phyloP scores from a whole-genome alignment of 2,797 vertebrate genomes.

The Eupleurogrammus muticus region DNA sequence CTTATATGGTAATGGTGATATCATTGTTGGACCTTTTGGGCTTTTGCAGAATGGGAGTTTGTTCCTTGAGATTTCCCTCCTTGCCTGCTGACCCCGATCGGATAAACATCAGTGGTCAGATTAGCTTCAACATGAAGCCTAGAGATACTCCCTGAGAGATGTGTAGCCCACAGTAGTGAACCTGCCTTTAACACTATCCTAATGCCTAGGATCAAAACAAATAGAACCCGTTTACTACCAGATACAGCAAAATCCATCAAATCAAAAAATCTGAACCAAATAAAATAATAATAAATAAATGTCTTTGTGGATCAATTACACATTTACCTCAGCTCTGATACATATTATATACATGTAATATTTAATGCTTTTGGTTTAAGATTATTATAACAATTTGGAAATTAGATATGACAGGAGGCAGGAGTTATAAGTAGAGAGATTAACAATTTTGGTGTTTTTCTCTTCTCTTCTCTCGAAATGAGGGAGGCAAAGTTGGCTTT shows the following conservation, averaged over 20 bases:
- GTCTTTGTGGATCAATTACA: not conserved
- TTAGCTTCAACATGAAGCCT: constrained; percentile 34
- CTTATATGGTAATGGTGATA: constrained; percentile 12
- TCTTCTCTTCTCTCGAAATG: constrained; percentile 29
- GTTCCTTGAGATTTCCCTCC: constrained; percentile 21
- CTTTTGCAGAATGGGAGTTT: constrained; percentile 1
- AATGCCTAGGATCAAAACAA: not conserved
- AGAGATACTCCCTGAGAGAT: not conserved
- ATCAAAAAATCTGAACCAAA: not conserved
- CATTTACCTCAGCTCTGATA: not conserved
- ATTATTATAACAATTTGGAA: not conserved
- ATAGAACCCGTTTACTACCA: not conserved
- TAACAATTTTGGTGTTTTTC: not conserved
- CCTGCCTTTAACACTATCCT: not conserved
- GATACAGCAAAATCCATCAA: not conserved
- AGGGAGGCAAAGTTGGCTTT: constrained; percentile 48
- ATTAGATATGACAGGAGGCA: not conserved
- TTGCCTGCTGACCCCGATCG: constrained; percentile 26
- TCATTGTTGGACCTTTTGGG: constrained; percentile 11
- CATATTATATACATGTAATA: not conserved
- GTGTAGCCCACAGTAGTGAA: not conserved
- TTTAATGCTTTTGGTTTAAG: not conserved
- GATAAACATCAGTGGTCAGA: constrained; percentile 46
- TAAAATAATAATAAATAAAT: accelerated
- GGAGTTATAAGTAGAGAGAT: not conserved